Base-by-base conservation (phyloP, 2,797 vertebrate genomes). In the Liparis tanakae region DNA sequence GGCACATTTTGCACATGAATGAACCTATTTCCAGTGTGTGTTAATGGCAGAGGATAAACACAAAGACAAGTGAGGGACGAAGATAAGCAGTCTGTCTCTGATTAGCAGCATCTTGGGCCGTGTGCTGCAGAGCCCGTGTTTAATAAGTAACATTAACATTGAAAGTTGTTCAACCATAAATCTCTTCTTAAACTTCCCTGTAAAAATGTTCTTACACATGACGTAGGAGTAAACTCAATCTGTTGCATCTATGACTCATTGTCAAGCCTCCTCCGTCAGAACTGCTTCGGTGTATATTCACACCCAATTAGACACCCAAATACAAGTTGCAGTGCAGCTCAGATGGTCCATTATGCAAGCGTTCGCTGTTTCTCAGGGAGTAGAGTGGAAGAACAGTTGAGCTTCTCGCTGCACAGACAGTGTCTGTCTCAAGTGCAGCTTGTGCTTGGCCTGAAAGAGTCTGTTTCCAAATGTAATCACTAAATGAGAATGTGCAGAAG, bases 161-260 rank as follows among this genome's bases (percentile, higher is more conserved):
- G 58, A 41, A 60, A 60, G 58, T 30, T 30, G 4, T 30, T 30
- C 25, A 54, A 30, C 7, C 14, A 55, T 17, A 9, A 17, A 14
- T 74, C n/a, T 17, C 39, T 53, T 55, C 36, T 78, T 60, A 78
- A 79, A 76, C 68, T 46, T 84, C n/a, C 30, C 14, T 54, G 50
- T 30, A 14, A 67, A 74, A 71, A 61, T 56, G 64, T 71, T 77
- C 71, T 65, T 84, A 58, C 61, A 78, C 75, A 79, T 12, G 57
- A 80, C 81, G 86, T 85, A 58, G 87, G 85, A 80, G 88, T 81
- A 84, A 85, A 86, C 76, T 86, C 83, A 84, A 34, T 72, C 80
- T 89, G 82, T 46, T 83, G 55, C 70, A 70, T 65, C 65, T 89
- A 82, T 87, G 84, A 87, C 76, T 91, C 82, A 83, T 43, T 83